Evolutionary conservation across 2,797 vertebrate species (phyloP).

Genomic region (Spondyliosoma cantharus): DNA sequence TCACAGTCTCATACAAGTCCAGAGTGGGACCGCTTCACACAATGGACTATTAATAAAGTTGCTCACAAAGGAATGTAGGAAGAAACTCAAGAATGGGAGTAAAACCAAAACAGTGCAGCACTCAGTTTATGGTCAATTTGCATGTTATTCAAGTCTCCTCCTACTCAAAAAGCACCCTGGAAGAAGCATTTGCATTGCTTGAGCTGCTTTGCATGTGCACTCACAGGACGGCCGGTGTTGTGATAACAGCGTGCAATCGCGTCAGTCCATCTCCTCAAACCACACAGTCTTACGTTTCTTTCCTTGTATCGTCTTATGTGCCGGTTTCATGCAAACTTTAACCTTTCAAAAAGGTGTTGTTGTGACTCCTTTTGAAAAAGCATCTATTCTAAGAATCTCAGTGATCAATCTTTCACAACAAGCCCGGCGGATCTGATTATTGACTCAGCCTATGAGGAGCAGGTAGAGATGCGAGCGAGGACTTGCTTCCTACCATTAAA

Average conservation of each 20-base stretch:
- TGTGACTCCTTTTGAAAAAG: background rate
- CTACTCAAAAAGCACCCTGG: slow-evolving; percentile 9
- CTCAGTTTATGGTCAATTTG: slow-evolving; percentile 15
- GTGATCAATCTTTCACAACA: background rate
- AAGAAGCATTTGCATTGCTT: slow-evolving; percentile 23
- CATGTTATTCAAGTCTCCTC: slow-evolving; percentile 12
- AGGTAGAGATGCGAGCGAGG: background rate
- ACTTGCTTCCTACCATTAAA: background rate
- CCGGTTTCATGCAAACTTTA: slow-evolving; percentile 1
- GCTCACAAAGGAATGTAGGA: slow-evolving; percentile 10
- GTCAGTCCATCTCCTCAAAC: slow-evolving; percentile 31
- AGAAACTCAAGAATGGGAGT: slow-evolving; percentile 27
- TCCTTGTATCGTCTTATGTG: background rate
- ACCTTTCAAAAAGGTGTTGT: background rate
- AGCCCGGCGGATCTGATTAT: background rate
- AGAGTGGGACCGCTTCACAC: slow-evolving; percentile 16
- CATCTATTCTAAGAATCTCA: background rate
- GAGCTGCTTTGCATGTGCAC: slow-evolving; percentile 16
- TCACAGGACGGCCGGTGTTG: slow-evolving; percentile 15
- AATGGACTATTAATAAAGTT: slow-evolving; percentile 17
- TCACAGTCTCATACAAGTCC: slow-evolving; percentile 4
- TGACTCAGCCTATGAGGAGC: slow-evolving; percentile 1
- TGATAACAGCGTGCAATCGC: slow-evolving; percentile 34
- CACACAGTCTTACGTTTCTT: background rate
- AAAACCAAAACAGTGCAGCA: slow-evolving; percentile 8